Evolutionary conservation across 2,797 vertebrate genomes (phyloP).

Genomic region (Stomatorhinus walkeri): DNA sequence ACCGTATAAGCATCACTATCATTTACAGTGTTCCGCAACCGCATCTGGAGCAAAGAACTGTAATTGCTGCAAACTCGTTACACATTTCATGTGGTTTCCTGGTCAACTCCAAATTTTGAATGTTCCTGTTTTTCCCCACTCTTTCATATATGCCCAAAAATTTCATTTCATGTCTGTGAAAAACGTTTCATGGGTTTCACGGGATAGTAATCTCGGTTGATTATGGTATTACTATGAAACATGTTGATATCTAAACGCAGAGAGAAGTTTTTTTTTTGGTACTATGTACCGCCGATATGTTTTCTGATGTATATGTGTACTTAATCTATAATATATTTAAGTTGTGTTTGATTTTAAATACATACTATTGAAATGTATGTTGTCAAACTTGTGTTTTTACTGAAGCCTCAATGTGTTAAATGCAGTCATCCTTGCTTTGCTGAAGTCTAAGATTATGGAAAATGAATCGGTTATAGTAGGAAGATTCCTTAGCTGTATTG

Average conservation of each 20-base stretch:
- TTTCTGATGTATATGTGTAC: conserved; percentile 90
- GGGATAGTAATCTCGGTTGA: conserved; percentile 61
- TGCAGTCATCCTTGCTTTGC: background rate
- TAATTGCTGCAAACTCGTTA: conserved; percentile 49
- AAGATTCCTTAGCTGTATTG: background rate
- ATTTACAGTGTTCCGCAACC: conserved; percentile 15
- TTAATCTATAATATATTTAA: conserved; percentile 98
- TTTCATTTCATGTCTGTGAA: conserved; percentile 51
- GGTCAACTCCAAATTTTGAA: conserved; percentile 49
- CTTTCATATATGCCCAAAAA: conserved; percentile 41
- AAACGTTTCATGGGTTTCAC: conserved; percentile 67
- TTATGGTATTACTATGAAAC: conserved; percentile 58
- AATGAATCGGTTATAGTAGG: background rate
- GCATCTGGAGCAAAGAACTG: conserved; percentile 48
- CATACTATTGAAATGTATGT: conserved; percentile 74
- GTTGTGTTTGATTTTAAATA: conserved; percentile 98
- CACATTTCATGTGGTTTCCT: conserved; percentile 46
- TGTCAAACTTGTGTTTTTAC: conserved; percentile 27
- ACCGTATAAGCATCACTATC: conserved; percentile 35
- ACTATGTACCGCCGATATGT: conserved; percentile 94
- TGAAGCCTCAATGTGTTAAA: background rate
- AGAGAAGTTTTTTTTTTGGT: conserved; percentile 82
- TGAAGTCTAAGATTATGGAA: background rate
- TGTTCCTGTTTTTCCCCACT: conserved; percentile 35
- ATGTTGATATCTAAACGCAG: conserved; percentile 70